Evolutionary conservation across 2,888 invertebrate species (phyloP), one percentile per base, ranked within the genome.

Genomic region (Chironomus tentans): DNA sequence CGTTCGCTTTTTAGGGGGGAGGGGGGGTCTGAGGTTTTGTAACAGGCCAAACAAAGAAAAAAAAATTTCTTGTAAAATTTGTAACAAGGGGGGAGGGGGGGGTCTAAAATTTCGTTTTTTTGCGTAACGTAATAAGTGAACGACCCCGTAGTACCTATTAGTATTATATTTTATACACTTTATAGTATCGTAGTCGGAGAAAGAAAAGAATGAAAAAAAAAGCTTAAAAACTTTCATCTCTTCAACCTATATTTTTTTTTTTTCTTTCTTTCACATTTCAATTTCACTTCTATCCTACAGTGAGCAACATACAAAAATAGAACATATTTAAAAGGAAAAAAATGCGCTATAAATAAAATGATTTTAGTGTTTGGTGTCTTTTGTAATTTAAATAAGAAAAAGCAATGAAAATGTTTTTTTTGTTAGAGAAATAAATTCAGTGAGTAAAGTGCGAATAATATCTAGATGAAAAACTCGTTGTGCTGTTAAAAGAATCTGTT

Each of bases 341-440:
- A 65, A 65, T 24, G 65, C 65, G 18, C 65, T 65, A 65, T 65
- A 65, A 65, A 65, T 65, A 65, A 65, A 62, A 65, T 21, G 65
- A 65, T 65, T 65, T 65, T 65, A 65, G 65, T 65, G 65, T 65
- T 65, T 65, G 18, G 65, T 65, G 65, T 65, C 65, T 65, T 38
- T 65, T 65, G 65, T 65, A 65, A 65, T 65, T n/a, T 56, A 18
- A 56, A 56, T n/a, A 56, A 56, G 56, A 56, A 56, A 56, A 56
- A 56, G 56, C n/a, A 56, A 56, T 56, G 56, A 56, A 38, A 38
- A 56, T 56, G 56, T 56, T 56, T 56, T 50, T 56, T 56, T 50
- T 50, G 50, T 50, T 50, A 15, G 50, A 18, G 56, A 56, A 56
- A 56, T 56, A 56, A 56, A 18, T 38, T 38, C 38, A 38, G 38